A percentile compares a stretch with the other conserved stretches of the same genome.
Evolutionary conservation across 2,888 invertebrate genomes (phyloP).

Genomic region (Cordilura impudica): DNA sequence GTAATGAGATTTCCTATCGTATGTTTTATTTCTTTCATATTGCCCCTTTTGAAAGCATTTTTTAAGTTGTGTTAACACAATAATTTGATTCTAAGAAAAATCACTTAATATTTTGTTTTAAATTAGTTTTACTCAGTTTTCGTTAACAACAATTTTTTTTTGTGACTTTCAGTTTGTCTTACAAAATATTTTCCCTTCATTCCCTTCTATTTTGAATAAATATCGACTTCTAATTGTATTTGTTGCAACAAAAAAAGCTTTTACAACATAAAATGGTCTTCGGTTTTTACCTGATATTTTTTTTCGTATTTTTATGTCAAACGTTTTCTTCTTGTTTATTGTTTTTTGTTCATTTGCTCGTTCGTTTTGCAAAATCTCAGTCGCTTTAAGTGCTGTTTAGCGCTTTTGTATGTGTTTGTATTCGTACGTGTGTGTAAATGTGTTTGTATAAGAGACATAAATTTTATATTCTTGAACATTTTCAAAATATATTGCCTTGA

Average conservation of each 20-base stretch:
- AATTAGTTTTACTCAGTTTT: conserved; percentile 31
- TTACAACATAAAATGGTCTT: conserved; percentile 35
- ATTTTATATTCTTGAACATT: conserved; percentile 17
- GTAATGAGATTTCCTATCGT: conserved; percentile 1
- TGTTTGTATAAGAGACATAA: conserved; percentile 29
- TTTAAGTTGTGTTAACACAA: conserved; percentile 23
- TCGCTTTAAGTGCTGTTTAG: conserved; percentile 54
- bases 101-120: conserved; percentile 40
- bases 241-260: conserved; percentile 45
- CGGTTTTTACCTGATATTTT: neutral
- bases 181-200: neutral
- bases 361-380: conserved; percentile 51
- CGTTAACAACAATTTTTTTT: conserved; percentile 24
- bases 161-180: conserved; percentile 16
- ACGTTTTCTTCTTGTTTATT: neutral
- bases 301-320: neutral
- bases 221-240: conserved; percentile 42
- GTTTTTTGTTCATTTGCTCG: neutral
- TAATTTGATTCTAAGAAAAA: conserved; percentile 33
- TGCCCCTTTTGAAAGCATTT: neutral
- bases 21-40: neutral
- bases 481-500: conserved; percentile 5
- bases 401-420: conserved; percentile 10
- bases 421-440: neutral
- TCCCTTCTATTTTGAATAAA: conserved; percentile 10